Base-by-base conservation (phyloP, 2,888 invertebrate genomes). In the Coelinius sp. region DNA sequence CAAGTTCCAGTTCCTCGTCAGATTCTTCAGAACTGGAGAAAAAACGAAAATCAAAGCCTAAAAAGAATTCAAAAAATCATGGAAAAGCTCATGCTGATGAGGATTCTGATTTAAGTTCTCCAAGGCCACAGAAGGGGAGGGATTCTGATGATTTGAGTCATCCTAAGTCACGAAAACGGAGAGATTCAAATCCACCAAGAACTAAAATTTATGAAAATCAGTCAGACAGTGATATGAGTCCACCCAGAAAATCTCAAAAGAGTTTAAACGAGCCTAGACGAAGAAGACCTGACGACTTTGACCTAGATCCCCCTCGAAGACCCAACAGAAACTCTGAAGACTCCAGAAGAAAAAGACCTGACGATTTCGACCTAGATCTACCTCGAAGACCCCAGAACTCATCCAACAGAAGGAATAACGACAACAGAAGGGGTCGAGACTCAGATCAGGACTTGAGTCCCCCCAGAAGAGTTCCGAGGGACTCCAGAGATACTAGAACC, bases 11-110 rank as follows among this genome's bases (percentile, higher is more conserved):
- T 22, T 76, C 75, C 0, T 75, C 76, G 12, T 69, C 76, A 4
- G 84, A 85, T 74, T 76, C 75, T 17, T 81, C 82, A 46, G 89
- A 89, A 78, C 85, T 82, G 20, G 87, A 86, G 78, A 65, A 79
- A 68, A 88, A 87, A 31, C 88, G 84, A 70, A 87, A 78, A 76
- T 79, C 75, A 78, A 78, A 74, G 71, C 77, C 76, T 46, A 76
- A 80, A 25, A 24, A 24, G 5, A n/a, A 14, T 63, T 71, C 52
- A 12, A 79, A 76, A 70, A 71, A 66, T 65, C 76, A 25, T 53
- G 64, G 22, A 69, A 68, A 63, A 70, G 41, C 35, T 44, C 69
- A 27, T 44, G 73, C 66, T 38, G 49, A 63, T 35, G 72, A 38
- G 44, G 73, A 78, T 66, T 68, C 66, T 2, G 78, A 81, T 68